Evolutionary conservation across 2,113 vertebrate species (phyloP).

Genomic region (Paradoxurus hermaphroditus): DNA sequence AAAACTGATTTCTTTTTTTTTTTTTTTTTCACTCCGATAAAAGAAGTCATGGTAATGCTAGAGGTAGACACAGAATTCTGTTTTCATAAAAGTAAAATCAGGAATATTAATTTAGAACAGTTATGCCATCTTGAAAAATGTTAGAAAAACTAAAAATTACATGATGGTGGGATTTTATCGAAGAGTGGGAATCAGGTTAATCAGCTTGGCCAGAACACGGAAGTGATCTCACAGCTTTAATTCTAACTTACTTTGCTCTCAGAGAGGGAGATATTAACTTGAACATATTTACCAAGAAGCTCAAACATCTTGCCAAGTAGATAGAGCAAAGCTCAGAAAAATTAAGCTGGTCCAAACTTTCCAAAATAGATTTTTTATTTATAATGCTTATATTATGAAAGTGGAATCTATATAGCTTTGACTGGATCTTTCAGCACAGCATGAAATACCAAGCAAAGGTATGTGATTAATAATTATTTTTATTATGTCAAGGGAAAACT

Average conservation of each 20-base stretch:
- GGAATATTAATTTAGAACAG: neutral
- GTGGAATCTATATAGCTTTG: neutral
- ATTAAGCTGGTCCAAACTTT: neutral
- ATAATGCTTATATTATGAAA: neutral
- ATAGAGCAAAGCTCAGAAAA: neutral
- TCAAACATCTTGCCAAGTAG: neutral
- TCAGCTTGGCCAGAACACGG: neutral
- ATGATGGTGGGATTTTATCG: neutral
- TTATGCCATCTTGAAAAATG: neutral
- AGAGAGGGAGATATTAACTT: neutral
- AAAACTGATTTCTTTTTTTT: neutral
- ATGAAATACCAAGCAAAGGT: neutral
- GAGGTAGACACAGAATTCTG: neutral
- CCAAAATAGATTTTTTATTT: neutral
- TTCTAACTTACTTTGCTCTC: neutral
- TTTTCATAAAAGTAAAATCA: slow-evolving; percentile 36
- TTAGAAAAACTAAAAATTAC: slow-evolving; percentile 19
- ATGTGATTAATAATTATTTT: neutral
- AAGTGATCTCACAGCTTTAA: neutral
- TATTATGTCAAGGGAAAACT: neutral
- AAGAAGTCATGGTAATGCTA: slow-evolving; percentile 1
- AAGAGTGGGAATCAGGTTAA: neutral
- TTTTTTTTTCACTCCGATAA: neutral
- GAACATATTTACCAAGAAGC: neutral
- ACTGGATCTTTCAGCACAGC: neutral